A percentile compares a stretch with the other conserved stretches of the same genome.
Evolutionary conservation across 2,113 vertebrate species (phyloP).

Genomic region (Macquaria australasica): DNA sequence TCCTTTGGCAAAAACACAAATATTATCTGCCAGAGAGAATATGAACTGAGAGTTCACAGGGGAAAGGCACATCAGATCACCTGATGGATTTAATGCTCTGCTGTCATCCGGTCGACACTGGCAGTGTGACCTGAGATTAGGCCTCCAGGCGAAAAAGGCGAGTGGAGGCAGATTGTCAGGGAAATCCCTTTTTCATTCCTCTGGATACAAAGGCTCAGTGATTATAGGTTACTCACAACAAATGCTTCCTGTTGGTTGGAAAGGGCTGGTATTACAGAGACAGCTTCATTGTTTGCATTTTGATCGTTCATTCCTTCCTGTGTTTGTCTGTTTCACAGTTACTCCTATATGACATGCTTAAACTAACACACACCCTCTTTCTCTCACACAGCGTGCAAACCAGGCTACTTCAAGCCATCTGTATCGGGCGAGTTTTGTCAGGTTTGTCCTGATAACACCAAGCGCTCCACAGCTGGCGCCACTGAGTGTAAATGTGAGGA

Average conservation of each 20-base stretch:
- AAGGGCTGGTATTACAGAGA: slow-evolving; percentile 57
- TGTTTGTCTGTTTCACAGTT: slow-evolving; percentile 66
- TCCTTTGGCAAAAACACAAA: slow-evolving; percentile 72
- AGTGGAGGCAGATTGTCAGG: slow-evolving; percentile 74
- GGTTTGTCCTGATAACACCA: slow-evolving; percentile 88
- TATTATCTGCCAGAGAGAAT: slow-evolving; percentile 58
- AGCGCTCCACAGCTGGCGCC: slow-evolving; percentile 80
- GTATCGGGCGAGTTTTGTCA: slow-evolving; percentile 81
- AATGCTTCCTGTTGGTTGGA: slow-evolving; percentile 74
- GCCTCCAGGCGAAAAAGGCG: slow-evolving; percentile 69
- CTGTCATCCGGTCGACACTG: slow-evolving; percentile 72
- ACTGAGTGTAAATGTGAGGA: slow-evolving; percentile 87
- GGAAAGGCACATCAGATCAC: slow-evolving; percentile 65
- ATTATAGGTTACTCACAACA: slow-evolving; percentile 77
- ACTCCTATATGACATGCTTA: slow-evolving; percentile 40
- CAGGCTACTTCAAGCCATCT: slow-evolving; percentile 89
- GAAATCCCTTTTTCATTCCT: slow-evolving; percentile 80
- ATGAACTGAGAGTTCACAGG: slow-evolving; percentile 46
- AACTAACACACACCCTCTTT: slow-evolving; percentile 56
- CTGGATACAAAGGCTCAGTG: slow-evolving; percentile 71
- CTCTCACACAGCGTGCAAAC: slow-evolving; percentile 85
- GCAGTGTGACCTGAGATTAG: slow-evolving; percentile 72
- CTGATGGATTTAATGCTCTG: slow-evolving; percentile 64
- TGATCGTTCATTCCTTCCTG: slow-evolving; percentile 70
- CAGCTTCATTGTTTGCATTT: slow-evolving; percentile 72